Conservation (phyloP, 2,888 invertebrate genomes). For the Lochmaea capreae region DNA sequence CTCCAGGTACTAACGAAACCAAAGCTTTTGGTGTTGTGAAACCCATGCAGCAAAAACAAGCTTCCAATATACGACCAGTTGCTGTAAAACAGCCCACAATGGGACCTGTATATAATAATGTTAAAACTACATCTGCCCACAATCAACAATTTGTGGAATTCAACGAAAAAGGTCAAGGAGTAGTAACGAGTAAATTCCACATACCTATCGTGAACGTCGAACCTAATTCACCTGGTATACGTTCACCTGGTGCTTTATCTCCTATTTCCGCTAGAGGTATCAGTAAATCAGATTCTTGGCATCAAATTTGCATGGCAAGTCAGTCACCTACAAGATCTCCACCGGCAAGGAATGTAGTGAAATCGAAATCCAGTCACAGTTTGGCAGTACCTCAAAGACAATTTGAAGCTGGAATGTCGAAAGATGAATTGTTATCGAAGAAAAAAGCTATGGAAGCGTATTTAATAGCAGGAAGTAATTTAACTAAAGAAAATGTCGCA, state of each 20-base stretch:
- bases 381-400: slow-evolving; percentile 79
- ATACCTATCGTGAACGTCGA: slow-evolving; percentile 60
- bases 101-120: slow-evolving; percentile 47
- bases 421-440: slow-evolving; percentile 76
- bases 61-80: slow-evolving; percentile 8
- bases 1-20: slow-evolving; percentile 26
- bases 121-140: slow-evolving; percentile 31
- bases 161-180: slow-evolving; percentile 63
- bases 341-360: slow-evolving; percentile 56
- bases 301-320: slow-evolving; percentile 70
- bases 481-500: slow-evolving; percentile 58
- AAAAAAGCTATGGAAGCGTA: slow-evolving; percentile 80
- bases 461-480: slow-evolving; percentile 68
- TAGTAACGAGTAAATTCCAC: slow-evolving; percentile 65
- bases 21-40: slow-evolving; percentile 52
- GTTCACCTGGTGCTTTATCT: slow-evolving; percentile 22
- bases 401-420: slow-evolving; percentile 80
- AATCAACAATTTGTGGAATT: slow-evolving; percentile 52
- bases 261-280: slow-evolving; percentile 62
- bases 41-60: slow-evolving; percentile 51
- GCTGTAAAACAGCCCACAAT: slow-evolving; percentile 9
- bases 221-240: slow-evolving; percentile 44
- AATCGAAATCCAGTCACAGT: slow-evolving; percentile 81
- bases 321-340: slow-evolving; percentile 33
- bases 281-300: slow-evolving; percentile 85